phyloP scores from a whole-genome alignment of 2,113 vertebrate genomes.

The Sakesphorus luctuosus region DNA sequence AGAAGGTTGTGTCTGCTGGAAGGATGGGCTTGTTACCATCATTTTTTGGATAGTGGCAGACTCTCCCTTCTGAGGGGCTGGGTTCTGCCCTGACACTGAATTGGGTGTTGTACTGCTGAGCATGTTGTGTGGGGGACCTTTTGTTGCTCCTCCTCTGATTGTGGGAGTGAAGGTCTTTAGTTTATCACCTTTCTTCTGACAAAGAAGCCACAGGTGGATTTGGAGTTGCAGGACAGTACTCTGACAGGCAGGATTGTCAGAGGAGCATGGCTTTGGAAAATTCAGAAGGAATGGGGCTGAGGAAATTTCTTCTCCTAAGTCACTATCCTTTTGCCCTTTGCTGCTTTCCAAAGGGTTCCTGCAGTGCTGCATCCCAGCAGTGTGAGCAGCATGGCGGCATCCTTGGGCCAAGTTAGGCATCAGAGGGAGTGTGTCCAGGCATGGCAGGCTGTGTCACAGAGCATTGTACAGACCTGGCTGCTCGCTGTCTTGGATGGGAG shows the following conservation, averaged over 20 bases:
- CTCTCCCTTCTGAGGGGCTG: neutral
- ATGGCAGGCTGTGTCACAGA: neutral
- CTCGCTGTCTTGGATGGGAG: fast-evolving
- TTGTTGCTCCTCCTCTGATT: neutral
- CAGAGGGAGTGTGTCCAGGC: too few species aligned
- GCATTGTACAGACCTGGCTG: fast-evolving
- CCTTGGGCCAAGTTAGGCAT: neutral
- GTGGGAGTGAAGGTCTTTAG: neutral
- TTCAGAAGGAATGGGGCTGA: neutral
- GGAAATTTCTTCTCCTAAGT: neutral
- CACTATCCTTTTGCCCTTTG: neutral
- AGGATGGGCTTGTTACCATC: neutral
- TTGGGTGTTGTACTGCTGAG: neutral
- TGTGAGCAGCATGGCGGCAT: neutral
- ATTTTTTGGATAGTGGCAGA: neutral
- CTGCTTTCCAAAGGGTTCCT: neutral
- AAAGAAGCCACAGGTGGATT: neutral
- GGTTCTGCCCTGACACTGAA: neutral
- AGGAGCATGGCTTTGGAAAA: neutral
- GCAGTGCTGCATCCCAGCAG: neutral
- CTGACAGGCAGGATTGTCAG: neutral
- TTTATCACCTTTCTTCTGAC: neutral
- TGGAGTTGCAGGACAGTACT: neutral
- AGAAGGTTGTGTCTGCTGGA: neutral
- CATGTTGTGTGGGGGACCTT: fast-evolving